A percentile compares a stretch with the other conserved stretches of the same genome.
These are phyloP conservation scores for Bagarius yarrelli DNA, from an alignment of 2,113 vertebrate species.

Conservation along the genomic window DNA sequence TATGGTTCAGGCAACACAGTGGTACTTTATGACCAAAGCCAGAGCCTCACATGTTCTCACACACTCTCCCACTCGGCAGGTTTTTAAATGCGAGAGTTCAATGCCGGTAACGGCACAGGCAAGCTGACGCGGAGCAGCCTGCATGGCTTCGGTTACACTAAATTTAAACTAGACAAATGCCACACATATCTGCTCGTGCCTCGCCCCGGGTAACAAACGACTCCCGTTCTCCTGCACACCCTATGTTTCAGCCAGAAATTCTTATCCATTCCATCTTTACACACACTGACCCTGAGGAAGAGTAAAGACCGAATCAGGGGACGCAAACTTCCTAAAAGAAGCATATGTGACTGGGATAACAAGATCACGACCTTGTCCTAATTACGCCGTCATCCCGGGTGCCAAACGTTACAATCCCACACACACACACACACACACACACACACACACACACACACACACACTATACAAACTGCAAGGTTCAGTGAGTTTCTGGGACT, in stretches of 20 bases:
- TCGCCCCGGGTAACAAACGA: slow-evolving; percentile 72
- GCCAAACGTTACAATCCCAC: neutral
- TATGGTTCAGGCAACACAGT: neutral
- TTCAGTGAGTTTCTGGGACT: slow-evolving; percentile 21
- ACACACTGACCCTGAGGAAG: neutral
- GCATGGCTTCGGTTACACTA: slow-evolving; percentile 78
- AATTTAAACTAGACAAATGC: slow-evolving; percentile 83
- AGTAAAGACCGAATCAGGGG: neutral
- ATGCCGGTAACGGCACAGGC: slow-evolving; percentile 63
- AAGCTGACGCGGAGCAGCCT: slow-evolving; percentile 70
- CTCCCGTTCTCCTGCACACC: slow-evolving; percentile 63
- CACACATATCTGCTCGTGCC: slow-evolving; percentile 76
- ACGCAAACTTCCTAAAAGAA: neutral
- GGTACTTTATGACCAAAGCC: neutral
- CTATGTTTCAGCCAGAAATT: slow-evolving; percentile 48
- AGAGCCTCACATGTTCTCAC: neutral
- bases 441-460: neutral
- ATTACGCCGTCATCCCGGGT: neutral
- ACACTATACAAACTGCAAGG: neutral
- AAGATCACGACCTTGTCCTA: neutral
- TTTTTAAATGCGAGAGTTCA: slow-evolving; percentile 57
- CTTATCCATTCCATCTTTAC: neutral
- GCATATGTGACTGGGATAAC: neutral
- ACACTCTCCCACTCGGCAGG: neutral
- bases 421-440: slow-evolving; percentile 11